Evolutionary conservation across 2,888 invertebrate species (phyloP), one percentile per base, ranked within the genome.

Genomic region (Drosophila nr. medialis): DNA sequence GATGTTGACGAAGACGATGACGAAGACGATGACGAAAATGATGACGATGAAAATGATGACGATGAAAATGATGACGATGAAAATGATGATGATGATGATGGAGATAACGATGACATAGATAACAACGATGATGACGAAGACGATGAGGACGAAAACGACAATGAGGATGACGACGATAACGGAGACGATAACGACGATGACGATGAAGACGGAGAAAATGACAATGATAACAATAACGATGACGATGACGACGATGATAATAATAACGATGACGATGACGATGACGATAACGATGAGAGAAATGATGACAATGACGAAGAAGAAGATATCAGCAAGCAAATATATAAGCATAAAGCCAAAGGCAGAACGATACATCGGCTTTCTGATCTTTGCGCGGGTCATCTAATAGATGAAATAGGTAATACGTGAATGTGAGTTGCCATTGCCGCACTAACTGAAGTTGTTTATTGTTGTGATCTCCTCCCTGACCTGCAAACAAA

Each of bases 341-440:
- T 81, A 65, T 83, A 86, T 76, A 80, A 83, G 73, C 70, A 81
- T 62, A 85, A 62, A 73, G 78, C 79, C 53, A 86, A 69, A 75
- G 74, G 83, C 70, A 83, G 75, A 72, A 91, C 90, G 75, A 83
- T 88, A 75, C 86, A 85, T 75, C 91, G 86, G 56, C 88, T 91
- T 81, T 90, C 91, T 75, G 90, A 91, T 83, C 83, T 91, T 72
- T 89, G 90, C 77, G 78, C 89, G 62, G 84, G 83, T 78, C 83
- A 80, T 69, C 85, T 90, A 73, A 86, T 89, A 82, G 91, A 90
- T 87, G 91, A 91, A 80, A 90, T 94, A 94, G 93, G 93, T 94
- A 94, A 94, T 92, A 84, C 79, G 56, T 77, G 69, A 87, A 88
- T 87, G 90, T 89, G 83, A 89, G 88, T 88, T 86, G 83, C 87